Conservation (phyloP, 2,113 vertebrate species). For the Sceloporus undulatus region DNA sequence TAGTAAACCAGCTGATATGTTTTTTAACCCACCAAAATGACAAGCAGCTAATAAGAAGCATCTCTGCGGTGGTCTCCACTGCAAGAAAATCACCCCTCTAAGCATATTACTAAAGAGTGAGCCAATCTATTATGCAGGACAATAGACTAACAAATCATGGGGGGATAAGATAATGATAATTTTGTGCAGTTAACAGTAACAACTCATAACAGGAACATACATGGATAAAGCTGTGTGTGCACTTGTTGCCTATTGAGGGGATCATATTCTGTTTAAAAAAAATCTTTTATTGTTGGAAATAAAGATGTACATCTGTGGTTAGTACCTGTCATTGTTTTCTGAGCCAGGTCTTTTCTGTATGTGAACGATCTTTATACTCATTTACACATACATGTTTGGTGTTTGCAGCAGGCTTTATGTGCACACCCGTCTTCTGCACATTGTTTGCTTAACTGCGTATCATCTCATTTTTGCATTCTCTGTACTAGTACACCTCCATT, state of each 20-base stretch:
- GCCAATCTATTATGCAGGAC: constrained; percentile 51
- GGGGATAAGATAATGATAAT: constrained; percentile 66
- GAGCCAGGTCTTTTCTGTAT: not conserved
- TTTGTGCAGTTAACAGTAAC: constrained; percentile 44
- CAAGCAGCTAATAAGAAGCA: constrained; percentile 56
- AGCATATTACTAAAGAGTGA: constrained; percentile 34
- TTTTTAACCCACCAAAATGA: constrained; percentile 47
- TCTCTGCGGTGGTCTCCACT: constrained; percentile 53
- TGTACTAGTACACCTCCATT: no score
- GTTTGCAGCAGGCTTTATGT: not conserved
- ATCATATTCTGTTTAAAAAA: constrained; percentile 11
- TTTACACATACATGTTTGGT: not conserved
- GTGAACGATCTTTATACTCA: not conserved
- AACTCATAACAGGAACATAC: constrained; percentile 39
- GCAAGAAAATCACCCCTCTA: constrained; percentile 48
- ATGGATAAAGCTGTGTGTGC: constrained; percentile 51
- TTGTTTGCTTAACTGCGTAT: not conserved
- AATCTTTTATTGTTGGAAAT: not conserved
- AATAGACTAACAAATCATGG: constrained; percentile 29
- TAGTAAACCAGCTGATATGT: constrained; percentile 58
- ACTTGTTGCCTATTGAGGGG: constrained; percentile 31
- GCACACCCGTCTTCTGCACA: not conserved
- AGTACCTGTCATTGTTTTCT: not conserved
- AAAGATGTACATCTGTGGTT: not conserved
- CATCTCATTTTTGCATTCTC: not conserved